These are phyloP conservation scores for Dendrophyllia cribrosa DNA, from an alignment of 64 coral and sea anemone species.

Conservation along the genomic window DNA sequence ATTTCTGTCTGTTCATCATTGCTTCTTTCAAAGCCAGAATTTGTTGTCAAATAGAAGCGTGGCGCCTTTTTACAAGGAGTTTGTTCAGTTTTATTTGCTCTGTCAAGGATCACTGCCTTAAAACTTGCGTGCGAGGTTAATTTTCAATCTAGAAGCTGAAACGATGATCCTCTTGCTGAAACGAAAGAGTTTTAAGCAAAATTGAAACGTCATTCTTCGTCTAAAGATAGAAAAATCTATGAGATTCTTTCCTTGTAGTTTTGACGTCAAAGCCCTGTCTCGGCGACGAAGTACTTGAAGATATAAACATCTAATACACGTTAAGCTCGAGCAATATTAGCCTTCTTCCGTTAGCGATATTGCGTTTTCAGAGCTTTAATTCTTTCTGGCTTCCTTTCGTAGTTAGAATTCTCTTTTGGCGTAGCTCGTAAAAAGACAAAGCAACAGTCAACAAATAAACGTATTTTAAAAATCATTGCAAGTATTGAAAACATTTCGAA, in stretches of 20 bases:
- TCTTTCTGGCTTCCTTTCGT: no score
- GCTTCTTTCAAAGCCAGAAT: not conserved
- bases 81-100: not conserved
- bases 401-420: no score
- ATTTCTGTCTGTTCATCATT: not conserved
- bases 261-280: slow-evolving; percentile 8
- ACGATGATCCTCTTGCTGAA: not conserved
- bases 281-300: slow-evolving; percentile 5
- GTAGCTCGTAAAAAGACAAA: no score
- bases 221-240: not conserved
- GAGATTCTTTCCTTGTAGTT: not conserved
- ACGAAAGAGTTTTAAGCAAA: no score
- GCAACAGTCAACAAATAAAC: no score
- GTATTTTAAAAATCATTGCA: no score
- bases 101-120: not conserved
- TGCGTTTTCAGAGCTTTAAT: no score
- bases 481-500: no score
- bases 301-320: slow-evolving; percentile 29
- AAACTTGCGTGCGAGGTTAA: not conserved
- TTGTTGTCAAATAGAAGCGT: not conserved
- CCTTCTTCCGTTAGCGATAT: not conserved
- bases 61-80: not conserved
- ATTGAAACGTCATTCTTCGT: not conserved
- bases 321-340: not conserved
- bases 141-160: not conserved